Evolutionary conservation across 2,113 vertebrate genomes (phyloP), one percentile per base, ranked within the genome.

Genomic region (Sceloporus tristichus): DNA sequence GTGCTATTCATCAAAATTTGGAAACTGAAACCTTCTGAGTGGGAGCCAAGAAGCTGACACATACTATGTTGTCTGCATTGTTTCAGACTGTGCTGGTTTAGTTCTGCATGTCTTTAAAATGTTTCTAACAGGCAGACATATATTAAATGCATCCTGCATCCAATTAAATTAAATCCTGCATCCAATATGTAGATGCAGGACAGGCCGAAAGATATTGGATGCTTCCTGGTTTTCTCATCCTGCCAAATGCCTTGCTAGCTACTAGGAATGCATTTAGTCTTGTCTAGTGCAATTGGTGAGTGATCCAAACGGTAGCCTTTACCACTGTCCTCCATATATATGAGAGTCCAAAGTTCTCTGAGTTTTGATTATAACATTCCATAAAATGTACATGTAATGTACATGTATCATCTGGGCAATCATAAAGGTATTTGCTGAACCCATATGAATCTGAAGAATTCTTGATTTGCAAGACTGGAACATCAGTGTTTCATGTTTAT

Each of bases 41-140:
- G 85, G 73, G 54, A 88, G 90, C 91, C 78, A 40, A 87, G 85
- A 87, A 87, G n/a, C 54, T 82, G 68, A 75, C 78, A 59, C 27
- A 48, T 38, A 10, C 34, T 29, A 73, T 18, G 25, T 40, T 74
- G 56, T 16, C 16, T 87, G 68, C 54, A 53, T 0, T 0, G 25
- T 21, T 66, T 84, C 79, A 29, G 73, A 40, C n/a, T 76, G 25
- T 38, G 19, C 34, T 7, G 9, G 19, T 77, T 91, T 91, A 1
- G 0, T 6, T 85, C 79, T 84, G 0, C 4, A 0, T 38, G 42
- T 42, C 73, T 40, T 34, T 25, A 88, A 25, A 53, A 42, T 0
- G 40, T 77, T 80, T 82, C 6, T 8, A n/a, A 82, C 81, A n/a
- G 48, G 59, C 18, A 73, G 7, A 11, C 42, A 74, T 42, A 10